These are phyloP conservation scores for Heliocidaris erythrogramma DNA, from an alignment of 35 echinoderm and acorn worm species.

Conservation along the genomic window DNA sequence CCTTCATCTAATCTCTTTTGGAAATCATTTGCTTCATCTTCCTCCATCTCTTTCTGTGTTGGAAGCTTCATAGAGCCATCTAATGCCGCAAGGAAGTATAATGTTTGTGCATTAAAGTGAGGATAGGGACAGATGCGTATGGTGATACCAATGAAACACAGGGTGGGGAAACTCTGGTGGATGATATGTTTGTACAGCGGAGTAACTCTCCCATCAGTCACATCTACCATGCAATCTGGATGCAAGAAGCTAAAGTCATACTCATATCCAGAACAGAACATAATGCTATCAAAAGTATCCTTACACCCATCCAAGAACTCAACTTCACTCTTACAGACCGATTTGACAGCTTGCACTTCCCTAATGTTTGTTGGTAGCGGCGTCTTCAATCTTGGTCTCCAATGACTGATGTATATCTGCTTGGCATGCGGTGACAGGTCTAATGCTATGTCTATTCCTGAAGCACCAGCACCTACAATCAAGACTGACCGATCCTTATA, in stretches of 20 bases:
- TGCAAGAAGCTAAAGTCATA: slow-evolving; percentile 77
- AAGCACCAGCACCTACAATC: slow-evolving; percentile 77
- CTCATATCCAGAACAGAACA: slow-evolving; percentile 88
- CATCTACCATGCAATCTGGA: slow-evolving; percentile 59
- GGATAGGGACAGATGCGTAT: slow-evolving; percentile 76
- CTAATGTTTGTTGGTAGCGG: slow-evolving; percentile 64
- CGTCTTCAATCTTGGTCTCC: slow-evolving; percentile 20
- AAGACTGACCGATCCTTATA: slow-evolving; percentile 71
- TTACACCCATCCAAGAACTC: slow-evolving; percentile 61
- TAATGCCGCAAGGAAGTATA: slow-evolving; percentile 57
- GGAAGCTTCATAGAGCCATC: slow-evolving; percentile 76
- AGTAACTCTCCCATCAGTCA: slow-evolving; percentile 57
- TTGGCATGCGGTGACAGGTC: slow-evolving; percentile 59
- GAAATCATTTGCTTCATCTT: slow-evolving; percentile 49
- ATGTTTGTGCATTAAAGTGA: slow-evolving; percentile 62
- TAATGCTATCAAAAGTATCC: slow-evolving; percentile 60
- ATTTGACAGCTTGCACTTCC: slow-evolving; percentile 49
- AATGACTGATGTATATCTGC: slow-evolving; percentile 70
- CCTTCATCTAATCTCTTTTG: slow-evolving; percentile 49
- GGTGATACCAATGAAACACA: slow-evolving; percentile 77
- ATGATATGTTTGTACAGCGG: slow-evolving; percentile 85
- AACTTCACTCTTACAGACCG: slow-evolving; percentile 36
- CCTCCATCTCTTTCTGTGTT: slow-evolving; percentile 69
- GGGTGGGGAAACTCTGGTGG: slow-evolving; percentile 59
- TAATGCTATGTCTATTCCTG: slow-evolving; percentile 75